Evolutionary conservation across 2,113 vertebrate species (phyloP), one percentile per base, ranked within the genome.

Genomic region (Tympanuchus pallidicinctus): DNA sequence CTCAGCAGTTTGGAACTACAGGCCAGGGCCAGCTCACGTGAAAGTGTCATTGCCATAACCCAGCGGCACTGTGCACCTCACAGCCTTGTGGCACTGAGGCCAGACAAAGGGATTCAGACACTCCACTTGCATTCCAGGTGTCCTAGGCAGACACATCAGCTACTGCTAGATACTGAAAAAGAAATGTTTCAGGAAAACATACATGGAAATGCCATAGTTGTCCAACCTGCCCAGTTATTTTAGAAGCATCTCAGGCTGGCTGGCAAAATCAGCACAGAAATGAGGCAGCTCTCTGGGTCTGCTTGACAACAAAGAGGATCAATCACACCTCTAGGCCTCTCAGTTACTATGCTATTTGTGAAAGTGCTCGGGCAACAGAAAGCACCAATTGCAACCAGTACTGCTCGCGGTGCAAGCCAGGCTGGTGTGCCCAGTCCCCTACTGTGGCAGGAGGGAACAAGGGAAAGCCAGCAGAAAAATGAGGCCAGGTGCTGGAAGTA

Each of bases 1-100:
- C 92, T 96, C 93, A 95, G 95, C 94, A 95, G 70, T 91, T 95
- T 71, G 76, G 85, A 42, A 25, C n/a, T 61, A 52, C 65, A 15
- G 40, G 56, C 52, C n/a, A n/a, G 34, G 40, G 56, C 52, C n/a
- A n/a, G 34, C 52, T 59, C 94, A 61, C 57, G 27, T 15, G 40
- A 78, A 91, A 79, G 76, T 59, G 34, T 3, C 14, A 1, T 1
- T 61, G 36, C 82, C 32, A 34, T 5, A 38, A 17, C 8, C 1
- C 5, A 63, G 57, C 2, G 11, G 27, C 12, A n/a, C 71, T 2
- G 1, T 4, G 40, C 11, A 64, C 50, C 40, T 73, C 70, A 10
- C 83, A 59, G 18, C 8, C 42, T 74, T 0, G 0, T 38, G 65
- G 8, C 8, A 13, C 16, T 2, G 8, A 63, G 67, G 28, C 32